Base-by-base conservation (phyloP, 1,140 invertebrate species). In the Notospermus geniculatus region DNA sequence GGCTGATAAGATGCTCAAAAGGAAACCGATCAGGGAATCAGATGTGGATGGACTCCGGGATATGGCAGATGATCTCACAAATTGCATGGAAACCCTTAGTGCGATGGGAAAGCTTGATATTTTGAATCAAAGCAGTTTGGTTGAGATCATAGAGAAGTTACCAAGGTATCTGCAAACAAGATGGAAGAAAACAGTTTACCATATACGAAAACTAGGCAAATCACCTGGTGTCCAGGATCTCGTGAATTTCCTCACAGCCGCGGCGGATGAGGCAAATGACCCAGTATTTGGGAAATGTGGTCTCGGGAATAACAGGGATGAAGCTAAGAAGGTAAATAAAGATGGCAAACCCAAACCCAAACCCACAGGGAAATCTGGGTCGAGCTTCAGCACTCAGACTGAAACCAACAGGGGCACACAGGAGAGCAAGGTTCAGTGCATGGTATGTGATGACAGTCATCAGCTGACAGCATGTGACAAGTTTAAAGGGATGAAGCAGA, bases 201-300 rank as follows among this genome's bases (percentile, higher is more conserved):
- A 36, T 4, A 36, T 36, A 4, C 32, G 32, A 36, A 4, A 36
- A 15, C 32, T 7, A 36, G 32, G 32, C 4, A 2, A 9, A 22
- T 55, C 5, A 27, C 17, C 46, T 5, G 25, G n/a, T 7, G 25
- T 50, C 4, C 4, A 27, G 46, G 46, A 19, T 27, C 46, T 50
- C 46, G 4, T 27, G 25, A 5, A 50, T 5, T 50, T 50, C n/a
- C 4, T 50, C 46, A 5, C n/a, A 5, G 46, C 4, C 4, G 46
- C 46, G 4, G 46, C 46, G 4, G 46, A 50, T 7, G 46, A 50
- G n/a, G 46, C 5, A 50, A 50, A 50, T 50, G 46, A 50, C n/a
- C 46, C 46, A n/a, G 46, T 50, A 9, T 50, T 22, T 50, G 46
- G 46, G 4, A 50, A 50, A 9, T 5, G n/a, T 27, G n/a, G n/a